phyloP scores from a whole-genome alignment of 2,888 invertebrate species.

The Acronicta leporina region DNA sequence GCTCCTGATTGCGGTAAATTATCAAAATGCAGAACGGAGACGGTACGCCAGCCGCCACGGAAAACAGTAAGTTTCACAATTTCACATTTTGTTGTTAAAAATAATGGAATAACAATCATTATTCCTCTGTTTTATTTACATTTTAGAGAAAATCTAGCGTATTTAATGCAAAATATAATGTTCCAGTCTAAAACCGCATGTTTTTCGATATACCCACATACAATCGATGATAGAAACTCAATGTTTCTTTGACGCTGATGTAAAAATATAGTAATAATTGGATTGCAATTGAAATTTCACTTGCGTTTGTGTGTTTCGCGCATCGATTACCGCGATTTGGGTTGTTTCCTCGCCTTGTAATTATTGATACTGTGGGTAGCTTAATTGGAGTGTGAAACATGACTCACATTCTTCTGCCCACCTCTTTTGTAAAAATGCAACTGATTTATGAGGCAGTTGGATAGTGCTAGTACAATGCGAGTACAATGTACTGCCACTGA shows the following conservation, averaged over 20 bases:
- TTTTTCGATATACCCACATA: slow-evolving; percentile 78
- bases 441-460: slow-evolving; percentile 68
- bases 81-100: too few species aligned
- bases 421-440: slow-evolving; percentile 78
- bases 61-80: slow-evolving; percentile 79
- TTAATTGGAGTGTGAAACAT: slow-evolving; percentile 88
- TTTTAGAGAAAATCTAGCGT: slow-evolving; percentile 55
- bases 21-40: slow-evolving; percentile 87
- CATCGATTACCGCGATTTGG: slow-evolving; percentile 80
- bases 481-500: slow-evolving; percentile 24
- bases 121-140: slow-evolving; percentile 74
- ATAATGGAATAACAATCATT: slow-evolving; percentile 74
- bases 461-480: slow-evolving; percentile 23
- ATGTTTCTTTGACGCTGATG: slow-evolving; percentile 48
- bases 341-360: slow-evolving; percentile 79
- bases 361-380: slow-evolving; percentile 84
- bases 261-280: slow-evolving; percentile 56
- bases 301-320: slow-evolving; percentile 79
- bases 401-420: slow-evolving; percentile 82
- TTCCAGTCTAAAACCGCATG: slow-evolving; percentile 54
- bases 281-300: slow-evolving; percentile 73
- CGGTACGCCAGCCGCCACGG: slow-evolving; percentile 76
- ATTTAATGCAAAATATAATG: slow-evolving; percentile 41
- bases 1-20: slow-evolving; percentile 78
- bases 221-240: slow-evolving; percentile 53